These are phyloP conservation scores for Camelus bactrianus DNA, from an alignment of 2,113 vertebrate species.

Conservation along the genomic window DNA sequence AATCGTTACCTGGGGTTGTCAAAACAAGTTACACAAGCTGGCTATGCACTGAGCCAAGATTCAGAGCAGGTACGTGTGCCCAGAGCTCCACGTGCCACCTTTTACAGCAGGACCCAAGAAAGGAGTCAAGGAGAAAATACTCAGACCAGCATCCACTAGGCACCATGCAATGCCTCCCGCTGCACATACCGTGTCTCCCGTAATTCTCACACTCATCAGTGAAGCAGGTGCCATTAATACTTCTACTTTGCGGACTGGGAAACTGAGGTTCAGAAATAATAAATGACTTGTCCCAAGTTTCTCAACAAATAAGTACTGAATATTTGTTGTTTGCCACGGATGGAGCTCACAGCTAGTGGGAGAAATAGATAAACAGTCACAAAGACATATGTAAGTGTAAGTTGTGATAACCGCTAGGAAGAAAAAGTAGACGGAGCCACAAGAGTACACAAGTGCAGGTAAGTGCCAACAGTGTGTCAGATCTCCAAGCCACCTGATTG, in stretches of 20 bases:
- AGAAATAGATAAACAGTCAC: background rate
- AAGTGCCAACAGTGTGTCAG: fast-evolving
- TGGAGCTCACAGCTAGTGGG: background rate
- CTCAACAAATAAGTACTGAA: background rate
- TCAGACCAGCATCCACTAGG: fast-evolving
- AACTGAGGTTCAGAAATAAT: background rate
- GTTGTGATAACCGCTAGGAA: fast-evolving
- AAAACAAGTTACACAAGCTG: constrained; percentile 58
- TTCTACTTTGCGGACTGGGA: background rate
- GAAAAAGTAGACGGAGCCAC: fast-evolving
- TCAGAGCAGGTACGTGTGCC: background rate
- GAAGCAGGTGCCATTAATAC: background rate
- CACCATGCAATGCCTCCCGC: fast-evolving
- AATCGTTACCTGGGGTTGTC: constrained; percentile 74
- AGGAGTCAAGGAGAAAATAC: background rate
- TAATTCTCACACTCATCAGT: background rate
- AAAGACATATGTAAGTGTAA: too few species aligned
- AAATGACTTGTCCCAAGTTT: background rate
- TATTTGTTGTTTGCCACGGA: background rate
- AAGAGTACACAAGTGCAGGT: fast-evolving
- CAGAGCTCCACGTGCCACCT: background rate
- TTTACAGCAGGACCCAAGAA: background rate
- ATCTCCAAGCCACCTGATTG: background rate
- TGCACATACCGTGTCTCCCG: fast-evolving
- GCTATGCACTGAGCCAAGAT: background rate